Evolutionary conservation across 2,797 vertebrate species (phyloP), one percentile per base, ranked within the genome.

Genomic region (Buphagus erythrorhynchus): DNA sequence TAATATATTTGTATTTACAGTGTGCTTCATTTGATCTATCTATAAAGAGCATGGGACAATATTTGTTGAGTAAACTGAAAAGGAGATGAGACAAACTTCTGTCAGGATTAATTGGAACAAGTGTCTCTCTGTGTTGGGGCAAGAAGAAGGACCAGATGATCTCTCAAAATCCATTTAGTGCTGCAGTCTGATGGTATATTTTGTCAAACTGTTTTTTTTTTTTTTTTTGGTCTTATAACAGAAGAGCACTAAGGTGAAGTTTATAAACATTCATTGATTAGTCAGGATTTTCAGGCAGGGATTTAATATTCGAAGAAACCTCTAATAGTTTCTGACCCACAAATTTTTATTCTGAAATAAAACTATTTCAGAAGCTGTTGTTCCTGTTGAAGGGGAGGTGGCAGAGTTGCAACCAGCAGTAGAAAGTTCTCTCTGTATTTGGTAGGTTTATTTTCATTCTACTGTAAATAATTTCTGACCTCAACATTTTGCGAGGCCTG

Each of bases 361-460:
- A 76, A 88, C 15, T 42, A 73, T 40, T 52, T 69, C 21, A 31
- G 80, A 28, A 81, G 6, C 17, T 40, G 9, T 69, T 86, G 24
- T 59, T 88, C 24, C 55, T 78, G 4, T 81, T 55, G 42, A 81
- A 92, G 38, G 67, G 55, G 81, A 81, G 28, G 16, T 88, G 35
- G 62, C 43, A 77, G 61, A 62, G 14, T 62, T 76, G 36, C 54
- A 90, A 43, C 21, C 51, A 80, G 40, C 17, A 46, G 25, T 29
- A 88, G 13, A 90, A 93, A 69, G 55, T 46, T 86, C 55, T 49
- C 10, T 69, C 29, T 75, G 35, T 77, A 43, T 78, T 66, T 66
- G 33, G 18, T 59, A 24, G 36, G 57, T 86, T 86, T 95, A 68
- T 93, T 89, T 95, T 86, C 59, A 26, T 76, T 90, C 52, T 79